phyloP scores from a whole-genome alignment of 1,140 invertebrate species.

The Platyscapa corneri region DNA sequence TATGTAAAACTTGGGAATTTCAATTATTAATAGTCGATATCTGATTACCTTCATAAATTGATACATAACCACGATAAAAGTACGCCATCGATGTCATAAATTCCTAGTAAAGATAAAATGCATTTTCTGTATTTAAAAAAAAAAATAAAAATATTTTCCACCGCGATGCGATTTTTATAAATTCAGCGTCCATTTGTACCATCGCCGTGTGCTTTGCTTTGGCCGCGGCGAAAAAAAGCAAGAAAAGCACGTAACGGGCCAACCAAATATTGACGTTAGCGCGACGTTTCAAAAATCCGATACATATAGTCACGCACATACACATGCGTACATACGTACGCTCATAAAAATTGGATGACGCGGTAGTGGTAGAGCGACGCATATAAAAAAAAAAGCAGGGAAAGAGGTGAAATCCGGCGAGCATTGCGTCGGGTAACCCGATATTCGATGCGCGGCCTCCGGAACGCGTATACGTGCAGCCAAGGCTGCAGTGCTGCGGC shows the following conservation, averaged over 20 bases:
- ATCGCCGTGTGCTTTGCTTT: not conserved
- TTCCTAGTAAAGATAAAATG: slow-evolving; percentile 1
- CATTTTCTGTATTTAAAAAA: not conserved
- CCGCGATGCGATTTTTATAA: slow-evolving; percentile 4
- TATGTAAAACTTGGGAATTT: not conserved
- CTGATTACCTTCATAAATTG: slow-evolving; percentile 20
- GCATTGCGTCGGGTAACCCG: slow-evolving; percentile 34
- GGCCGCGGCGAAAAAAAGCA: slow-evolving; percentile 8
- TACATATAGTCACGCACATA: slow-evolving; percentile 22
- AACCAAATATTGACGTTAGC: slow-evolving; percentile 55
- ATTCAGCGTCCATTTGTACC: not conserved
- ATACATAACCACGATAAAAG: slow-evolving; percentile 12
- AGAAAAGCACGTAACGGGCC: slow-evolving; percentile 46
- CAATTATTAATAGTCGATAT: not conserved
- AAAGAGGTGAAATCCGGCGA: slow-evolving; percentile 34
- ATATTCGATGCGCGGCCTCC: slow-evolving; percentile 29
- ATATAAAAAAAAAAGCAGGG: slow-evolving; percentile 42
- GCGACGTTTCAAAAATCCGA: slow-evolving; percentile 52
- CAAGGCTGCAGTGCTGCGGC: not conserved
- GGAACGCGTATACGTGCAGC: not conserved
- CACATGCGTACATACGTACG: not conserved
- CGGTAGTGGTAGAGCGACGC: slow-evolving; percentile 4
- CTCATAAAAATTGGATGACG: not conserved
- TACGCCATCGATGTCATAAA: not conserved
- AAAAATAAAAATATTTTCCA: slow-evolving; percentile 11